Conservation (phyloP, 1,140 invertebrate species). For the Calliphora vicina region DNA sequence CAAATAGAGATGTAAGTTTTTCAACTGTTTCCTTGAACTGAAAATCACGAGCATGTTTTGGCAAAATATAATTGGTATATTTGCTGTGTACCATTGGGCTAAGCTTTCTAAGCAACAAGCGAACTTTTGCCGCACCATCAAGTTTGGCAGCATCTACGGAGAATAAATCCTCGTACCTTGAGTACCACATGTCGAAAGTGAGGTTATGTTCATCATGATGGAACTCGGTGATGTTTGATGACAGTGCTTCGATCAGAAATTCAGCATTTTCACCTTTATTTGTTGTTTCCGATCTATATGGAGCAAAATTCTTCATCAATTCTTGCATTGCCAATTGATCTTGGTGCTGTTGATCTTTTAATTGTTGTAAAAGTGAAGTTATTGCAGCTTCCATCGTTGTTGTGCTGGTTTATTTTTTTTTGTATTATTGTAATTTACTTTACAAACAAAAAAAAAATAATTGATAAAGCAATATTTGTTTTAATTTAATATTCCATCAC, state of each 20-base stretch:
- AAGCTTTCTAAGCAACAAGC: conserved; percentile 34
- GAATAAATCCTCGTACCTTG: conserved; percentile 32
- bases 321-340: background rate
- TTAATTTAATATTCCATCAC: background rate
- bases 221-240: conserved; percentile 19
- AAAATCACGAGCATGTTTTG: conserved; percentile 29
- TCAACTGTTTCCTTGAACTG: conserved; percentile 35
- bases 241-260: conserved; percentile 20
- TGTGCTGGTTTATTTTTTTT: background rate
- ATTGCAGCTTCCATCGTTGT: background rate
- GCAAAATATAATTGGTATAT: conserved; percentile 37
- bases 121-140: conserved; percentile 36
- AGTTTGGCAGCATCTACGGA: conserved; percentile 15
- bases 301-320: background rate
- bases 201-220: conserved; percentile 19
- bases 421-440: background rate
- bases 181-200: conserved; percentile 37
- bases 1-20: conserved; percentile 34
- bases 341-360: background rate
- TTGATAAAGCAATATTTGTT: background rate
- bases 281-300: background rate
- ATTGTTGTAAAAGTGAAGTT: background rate
- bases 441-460: background rate
- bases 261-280: background rate
- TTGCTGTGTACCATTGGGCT: conserved; percentile 15